These are phyloP conservation scores for Palythoa grandiflora DNA, from an alignment of 92 coral and sea anemone species.

Conservation along the genomic window DNA sequence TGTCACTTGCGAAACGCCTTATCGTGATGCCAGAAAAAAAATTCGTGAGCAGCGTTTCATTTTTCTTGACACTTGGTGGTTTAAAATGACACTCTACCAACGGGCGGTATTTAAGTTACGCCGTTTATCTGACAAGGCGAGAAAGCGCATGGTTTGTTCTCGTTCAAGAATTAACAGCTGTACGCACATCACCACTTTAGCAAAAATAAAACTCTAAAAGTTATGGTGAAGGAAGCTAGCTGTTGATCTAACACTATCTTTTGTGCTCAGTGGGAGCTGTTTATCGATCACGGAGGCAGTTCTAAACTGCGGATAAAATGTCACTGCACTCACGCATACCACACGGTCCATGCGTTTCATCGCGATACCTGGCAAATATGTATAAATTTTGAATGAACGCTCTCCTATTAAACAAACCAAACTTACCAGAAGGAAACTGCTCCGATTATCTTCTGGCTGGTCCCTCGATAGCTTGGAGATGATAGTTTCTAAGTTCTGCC, in stretches of 20 bases:
- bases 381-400: conserved; percentile 14
- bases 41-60: conserved; percentile 23
- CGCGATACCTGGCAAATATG: conserved; percentile 41
- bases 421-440: conserved; percentile 95
- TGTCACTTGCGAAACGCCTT: conserved; percentile 5
- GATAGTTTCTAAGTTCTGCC: conserved; percentile 97
- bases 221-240: conserved; percentile 5
- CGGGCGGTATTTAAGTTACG: conserved; percentile 74
- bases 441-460: conserved; percentile 90
- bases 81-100: conserved; percentile 69
- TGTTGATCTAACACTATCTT: neutral
- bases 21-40: conserved; percentile 11
- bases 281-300: neutral
- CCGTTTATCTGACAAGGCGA: conserved; percentile 60
- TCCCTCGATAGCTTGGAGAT: conserved; percentile 97
- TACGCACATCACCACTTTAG: conserved; percentile 6
- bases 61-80: conserved; percentile 59
- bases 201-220: conserved; percentile 4
- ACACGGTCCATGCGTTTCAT: conserved; percentile 11
- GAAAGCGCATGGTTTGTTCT: conserved; percentile 17
- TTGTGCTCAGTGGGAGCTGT: neutral
- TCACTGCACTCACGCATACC: conserved; percentile 34
- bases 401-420: neutral
- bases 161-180: conserved; percentile 6
- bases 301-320: neutral